Base-by-base conservation (phyloP, 2,888 invertebrate genomes). In the Vanessa cardui region DNA sequence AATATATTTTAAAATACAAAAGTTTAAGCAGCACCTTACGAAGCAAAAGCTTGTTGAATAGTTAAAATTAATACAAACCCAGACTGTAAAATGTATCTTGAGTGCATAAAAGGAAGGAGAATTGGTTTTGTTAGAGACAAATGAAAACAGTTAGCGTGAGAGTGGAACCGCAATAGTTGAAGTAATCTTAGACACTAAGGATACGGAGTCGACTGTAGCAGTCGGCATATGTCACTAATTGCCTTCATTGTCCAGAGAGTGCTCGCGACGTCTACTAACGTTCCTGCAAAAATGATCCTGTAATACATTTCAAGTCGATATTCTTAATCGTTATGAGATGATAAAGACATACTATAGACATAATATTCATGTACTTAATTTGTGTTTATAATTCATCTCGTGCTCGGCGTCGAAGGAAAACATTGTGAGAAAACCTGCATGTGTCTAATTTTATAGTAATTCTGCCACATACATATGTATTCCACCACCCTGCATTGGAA, bases 181-280 rank as follows among this genome's bases (percentile, higher is more conserved):
- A 83, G 81, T 80, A 79, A 52, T 63, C 58, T 68, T 56, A 56
- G 56, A 39, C 56, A 39, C 18, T 56, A 78, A 77, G 77, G 80
- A 80, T 74, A 76, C 77, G 72, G 78, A 79, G 84, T 80, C 77
- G 83, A 80, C 86, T 12, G 39, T 39, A 39, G 39, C 39, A 39
- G 39, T 39, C 39, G 82, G 82, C 87, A 84, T 84, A 82, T 88
- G 88, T 79, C 81, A 73, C 85, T 88, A 89, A 90, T 89, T 88
- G 87, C 84, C 83, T 81, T 82, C 81, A 80, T 82, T 83, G 83
- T 83, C 73, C 83, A 82, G 80, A 76, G 78, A 78, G 77, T 62
- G 64, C 60, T 70, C 59, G 47, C 58, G 63, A 62, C 60, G 39
- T 63, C 16, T 52, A 12, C 26, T 54, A 31, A 54, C 62, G 58